phyloP scores from a whole-genome alignment of 2,113 vertebrate species.

The Canis aureus region DNA sequence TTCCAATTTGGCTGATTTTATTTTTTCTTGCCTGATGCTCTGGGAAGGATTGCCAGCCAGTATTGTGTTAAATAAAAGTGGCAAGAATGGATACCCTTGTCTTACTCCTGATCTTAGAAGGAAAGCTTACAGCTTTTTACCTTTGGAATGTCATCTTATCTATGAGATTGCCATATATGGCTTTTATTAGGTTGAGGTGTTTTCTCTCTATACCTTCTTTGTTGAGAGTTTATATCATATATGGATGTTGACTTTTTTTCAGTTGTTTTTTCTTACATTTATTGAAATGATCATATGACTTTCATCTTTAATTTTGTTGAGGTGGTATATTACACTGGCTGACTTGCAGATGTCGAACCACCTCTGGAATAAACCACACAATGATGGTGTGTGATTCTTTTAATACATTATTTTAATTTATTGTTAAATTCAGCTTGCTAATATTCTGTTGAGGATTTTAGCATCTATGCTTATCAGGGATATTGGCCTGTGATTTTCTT shows the following conservation, averaged over 20 bases:
- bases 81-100: not conserved
- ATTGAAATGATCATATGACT: no score
- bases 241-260: no score
- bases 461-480: not conserved
- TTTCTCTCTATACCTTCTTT: no score
- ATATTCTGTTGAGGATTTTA: not conserved
- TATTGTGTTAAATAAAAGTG: not conserved
- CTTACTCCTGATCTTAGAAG: not conserved
- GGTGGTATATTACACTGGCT: no score
- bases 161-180: not conserved
- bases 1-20: not conserved
- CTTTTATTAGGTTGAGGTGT: not conserved
- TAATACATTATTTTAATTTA: no score
- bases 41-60: not conserved
- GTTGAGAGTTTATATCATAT: no score
- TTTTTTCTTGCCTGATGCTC: not conserved
- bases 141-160: not conserved
- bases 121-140: not conserved
- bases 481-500: not conserved
- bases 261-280: no score
- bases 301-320: no score
- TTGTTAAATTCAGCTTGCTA: not conserved
- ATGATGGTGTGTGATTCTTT: no score
- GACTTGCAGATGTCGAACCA: no score
- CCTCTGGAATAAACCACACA: no score